A percentile compares a stretch with the other conserved stretches of the same genome.
These are phyloP conservation scores for Corythornis madagascariensis DNA, from an alignment of 2,113 vertebrate genomes.

Conservation along the genomic window DNA sequence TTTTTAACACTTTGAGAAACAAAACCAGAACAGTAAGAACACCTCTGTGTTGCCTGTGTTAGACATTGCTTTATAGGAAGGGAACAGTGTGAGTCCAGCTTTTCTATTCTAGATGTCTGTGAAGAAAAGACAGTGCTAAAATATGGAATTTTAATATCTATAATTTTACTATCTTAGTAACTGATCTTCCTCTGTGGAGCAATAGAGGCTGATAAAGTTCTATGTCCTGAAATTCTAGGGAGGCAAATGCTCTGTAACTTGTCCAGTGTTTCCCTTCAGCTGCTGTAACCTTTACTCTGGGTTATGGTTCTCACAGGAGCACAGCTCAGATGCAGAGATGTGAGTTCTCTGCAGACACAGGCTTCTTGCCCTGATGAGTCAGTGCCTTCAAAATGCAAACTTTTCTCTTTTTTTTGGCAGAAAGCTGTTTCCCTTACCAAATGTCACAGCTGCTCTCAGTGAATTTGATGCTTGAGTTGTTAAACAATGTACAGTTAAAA, in stretches of 20 bases:
- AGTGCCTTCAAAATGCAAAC: constrained; percentile 25
- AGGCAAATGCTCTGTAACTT: not conserved
- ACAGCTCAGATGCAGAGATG: not conserved
- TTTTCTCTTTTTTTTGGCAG: constrained; percentile 37
- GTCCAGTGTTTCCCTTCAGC: not conserved
- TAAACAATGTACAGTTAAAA: not conserved
- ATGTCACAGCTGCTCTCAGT: constrained; percentile 4
- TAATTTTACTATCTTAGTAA: not conserved
- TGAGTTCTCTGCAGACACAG: not conserved
- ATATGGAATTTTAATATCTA: not conserved
- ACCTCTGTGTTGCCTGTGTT: not conserved
- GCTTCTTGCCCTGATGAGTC: constrained; percentile 37
- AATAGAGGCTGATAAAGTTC: not conserved
- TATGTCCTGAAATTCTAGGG: not conserved
- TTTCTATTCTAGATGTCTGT: not conserved
- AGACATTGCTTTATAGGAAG: not conserved
- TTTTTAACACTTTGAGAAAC: not conserved
- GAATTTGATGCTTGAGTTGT: constrained; percentile 18
- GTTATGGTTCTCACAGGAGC: not conserved
- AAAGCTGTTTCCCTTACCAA: constrained; percentile 44
- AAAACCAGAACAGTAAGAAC: not conserved
- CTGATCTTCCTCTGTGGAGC: not conserved
- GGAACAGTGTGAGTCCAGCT: not conserved
- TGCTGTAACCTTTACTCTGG: not conserved
- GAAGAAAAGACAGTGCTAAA: not conserved